Base-by-base conservation (phyloP, 2,888 invertebrate species). In the Acrobasis consociella region DNA sequence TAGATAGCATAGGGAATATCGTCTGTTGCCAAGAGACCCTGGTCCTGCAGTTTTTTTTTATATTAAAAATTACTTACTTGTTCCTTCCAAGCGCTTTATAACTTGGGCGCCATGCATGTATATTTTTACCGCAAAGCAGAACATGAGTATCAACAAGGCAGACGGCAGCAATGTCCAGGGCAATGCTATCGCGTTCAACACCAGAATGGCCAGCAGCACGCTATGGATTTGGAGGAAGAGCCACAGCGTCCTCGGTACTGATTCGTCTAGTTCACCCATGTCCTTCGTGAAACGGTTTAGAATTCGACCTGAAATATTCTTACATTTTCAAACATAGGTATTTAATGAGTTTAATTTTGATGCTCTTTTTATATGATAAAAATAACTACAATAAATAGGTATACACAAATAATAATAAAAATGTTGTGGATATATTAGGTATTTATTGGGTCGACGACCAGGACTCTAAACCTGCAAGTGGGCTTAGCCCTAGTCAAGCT, bases 201-300 rank as follows among this genome's bases (percentile, higher is more conserved):
- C 74, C 13, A 96, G 78, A 2, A 95, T 93, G 8, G 94, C 94
- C 0, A 89, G 11, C 74, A 94, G 72, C 1, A 85, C 85, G 63
- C 89, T 81, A 66, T 89, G 91, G 49, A 93, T 93, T 81, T 95
- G 95, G 2, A 93, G 85, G 0, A 96, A 94, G 75, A 96, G 96
- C 38, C 96, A 79, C 16, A 95, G 82, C 0, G 95, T 94, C 72
- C 95, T 94, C 0, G 96, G 96, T 50, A 97, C 80, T 55, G 95
- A 87, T 76, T 97, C 97, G 76, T 97, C 97, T 64, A 97, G 93
- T 0, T 95, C 94, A 1, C 97, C 97, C 80, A 97, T 95, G 81
- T 98, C 98, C 80, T 97, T 97, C 2, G 97, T 96, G 77, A 98
- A 97, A 60, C 97, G 83, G 69, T 93, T 93, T 52, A 98, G 89